phyloP scores from a whole-genome alignment of 2,113 vertebrate genomes.

The Brachyistius frenatus region DNA sequence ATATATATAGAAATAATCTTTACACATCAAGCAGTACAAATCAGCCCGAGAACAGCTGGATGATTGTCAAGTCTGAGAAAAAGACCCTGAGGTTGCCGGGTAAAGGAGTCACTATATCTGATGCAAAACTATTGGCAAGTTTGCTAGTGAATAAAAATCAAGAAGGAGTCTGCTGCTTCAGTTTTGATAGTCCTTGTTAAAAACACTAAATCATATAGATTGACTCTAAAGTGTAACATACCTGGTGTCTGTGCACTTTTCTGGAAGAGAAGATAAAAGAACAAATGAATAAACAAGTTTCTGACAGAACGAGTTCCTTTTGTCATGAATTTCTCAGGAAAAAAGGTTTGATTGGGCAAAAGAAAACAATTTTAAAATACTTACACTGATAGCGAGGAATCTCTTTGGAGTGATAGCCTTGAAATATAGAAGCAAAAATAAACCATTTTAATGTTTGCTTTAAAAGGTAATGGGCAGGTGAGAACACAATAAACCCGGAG shows the following conservation, averaged over 20 bases:
- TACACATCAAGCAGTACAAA: no score
- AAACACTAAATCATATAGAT: no score
- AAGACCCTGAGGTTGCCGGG: no score
- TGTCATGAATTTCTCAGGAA: not conserved
- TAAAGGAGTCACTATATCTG: no score
- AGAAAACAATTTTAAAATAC: slow-evolving; percentile 38
- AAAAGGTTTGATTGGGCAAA: not conserved
- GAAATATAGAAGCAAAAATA: slow-evolving; percentile 25
- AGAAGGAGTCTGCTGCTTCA: no score
- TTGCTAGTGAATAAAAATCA: no score
- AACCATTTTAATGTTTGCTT: not conserved
- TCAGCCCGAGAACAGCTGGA: no score
- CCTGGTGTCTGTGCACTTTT: slow-evolving; percentile 94
- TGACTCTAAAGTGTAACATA: slow-evolving; percentile 67
- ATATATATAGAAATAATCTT: not conserved
- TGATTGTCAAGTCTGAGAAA: no score
- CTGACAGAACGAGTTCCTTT: not conserved
- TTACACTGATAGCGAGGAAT: slow-evolving; percentile 93
- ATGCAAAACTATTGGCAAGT: no score
- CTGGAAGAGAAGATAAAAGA: slow-evolving; percentile 76
- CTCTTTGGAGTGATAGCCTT: slow-evolving; percentile 97
- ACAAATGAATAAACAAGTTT: not conserved
- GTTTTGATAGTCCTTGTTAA: no score
- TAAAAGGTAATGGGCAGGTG: not conserved
- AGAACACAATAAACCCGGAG: not conserved